Evolutionary conservation across 2,888 invertebrate genomes (phyloP).

Genomic region (Frankliniella intonsa): DNA sequence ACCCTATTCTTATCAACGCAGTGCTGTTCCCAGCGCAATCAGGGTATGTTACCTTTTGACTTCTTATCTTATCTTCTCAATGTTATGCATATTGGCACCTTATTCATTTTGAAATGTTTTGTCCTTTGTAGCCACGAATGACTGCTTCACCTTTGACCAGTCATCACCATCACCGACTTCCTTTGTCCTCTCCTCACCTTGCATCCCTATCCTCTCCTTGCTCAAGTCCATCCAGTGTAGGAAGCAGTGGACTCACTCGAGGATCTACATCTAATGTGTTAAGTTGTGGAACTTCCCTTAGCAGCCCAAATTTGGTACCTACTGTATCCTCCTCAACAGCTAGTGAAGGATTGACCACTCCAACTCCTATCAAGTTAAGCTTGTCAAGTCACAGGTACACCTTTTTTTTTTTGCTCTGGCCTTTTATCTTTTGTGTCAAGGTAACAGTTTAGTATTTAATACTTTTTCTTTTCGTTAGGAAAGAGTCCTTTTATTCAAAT

Average conservation of each 20-base stretch:
- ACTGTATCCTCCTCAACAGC: not conserved
- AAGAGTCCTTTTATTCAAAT: slow-evolving; percentile 28
- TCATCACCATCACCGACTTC: not conserved
- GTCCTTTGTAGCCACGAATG: not conserved
- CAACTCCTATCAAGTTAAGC: slow-evolving; percentile 34
- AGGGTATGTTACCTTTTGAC: slow-evolving; percentile 39
- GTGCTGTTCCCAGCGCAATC: slow-evolving; percentile 41
- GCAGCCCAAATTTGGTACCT: not conserved
- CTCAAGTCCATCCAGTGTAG: not conserved
- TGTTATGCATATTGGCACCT: not conserved
- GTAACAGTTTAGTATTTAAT: not conserved
- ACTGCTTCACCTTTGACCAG: not conserved
- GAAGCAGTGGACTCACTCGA: not conserved
- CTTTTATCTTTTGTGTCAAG: not conserved
- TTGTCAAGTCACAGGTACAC: slow-evolving; percentile 33
- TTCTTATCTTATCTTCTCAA: slow-evolving; percentile 10
- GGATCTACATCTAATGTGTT: not conserved
- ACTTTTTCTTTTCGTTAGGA: slow-evolving; percentile 28
- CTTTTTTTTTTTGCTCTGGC: not conserved
- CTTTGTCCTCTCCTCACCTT: not conserved
- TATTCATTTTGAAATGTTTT: not conserved
- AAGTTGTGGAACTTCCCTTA: not conserved
- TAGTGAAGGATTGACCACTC: not conserved
- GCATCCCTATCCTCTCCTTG: not conserved
- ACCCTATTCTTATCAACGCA: slow-evolving; percentile 46